Percentiles rank a stretch among this genome's conserved stretches.
These are phyloP conservation scores for Strix aluco DNA, from an alignment of 2,113 vertebrate species.

Conservation along the genomic window DNA sequence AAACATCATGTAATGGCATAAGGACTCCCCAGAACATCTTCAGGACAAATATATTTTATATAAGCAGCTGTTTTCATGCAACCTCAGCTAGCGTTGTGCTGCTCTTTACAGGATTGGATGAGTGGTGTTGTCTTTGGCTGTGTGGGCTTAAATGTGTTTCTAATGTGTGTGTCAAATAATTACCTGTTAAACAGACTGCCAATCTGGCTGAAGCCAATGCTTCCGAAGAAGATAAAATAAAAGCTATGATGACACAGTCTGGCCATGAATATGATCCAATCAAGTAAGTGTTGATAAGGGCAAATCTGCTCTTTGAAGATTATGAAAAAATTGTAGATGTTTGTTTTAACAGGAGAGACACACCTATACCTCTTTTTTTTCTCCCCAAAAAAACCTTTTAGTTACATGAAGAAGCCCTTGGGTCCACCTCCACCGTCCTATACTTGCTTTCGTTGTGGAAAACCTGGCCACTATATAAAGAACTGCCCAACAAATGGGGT, in stretches of 20 bases:
- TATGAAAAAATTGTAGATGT: background rate
- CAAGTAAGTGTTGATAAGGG: conserved; percentile 83
- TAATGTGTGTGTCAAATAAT: conserved; percentile 85
- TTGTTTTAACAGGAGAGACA: background rate
- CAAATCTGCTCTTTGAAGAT: background rate
- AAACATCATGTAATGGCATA: conserved; percentile 71
- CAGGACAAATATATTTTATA: conserved; percentile 47
- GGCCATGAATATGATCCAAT: conserved; percentile 92
- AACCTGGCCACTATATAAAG: conserved; percentile 94
- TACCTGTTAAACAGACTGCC: conserved; percentile 91
- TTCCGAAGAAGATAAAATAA: conserved; percentile 98
- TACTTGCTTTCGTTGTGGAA: conserved; percentile 93
- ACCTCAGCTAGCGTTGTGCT: conserved; percentile 71
- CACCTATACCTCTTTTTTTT: background rate
- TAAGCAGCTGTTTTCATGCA: conserved; percentile 63
- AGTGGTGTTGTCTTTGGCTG: conserved; percentile 80
- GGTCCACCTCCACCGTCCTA: conserved; percentile 89
- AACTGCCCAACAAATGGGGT: conserved; percentile 93
- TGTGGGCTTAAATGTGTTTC: conserved; percentile 80
- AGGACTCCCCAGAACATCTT: conserved; percentile 73
- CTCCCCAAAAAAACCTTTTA: conserved; percentile 36
- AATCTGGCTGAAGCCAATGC: conserved; percentile 95
- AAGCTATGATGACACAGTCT: conserved; percentile 94
- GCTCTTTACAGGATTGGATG: conserved; percentile 84
- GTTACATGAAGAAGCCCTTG: conserved; percentile 89